Base-by-base conservation (phyloP, 1,140 invertebrate genomes). In the Spodoptera litura region DNA sequence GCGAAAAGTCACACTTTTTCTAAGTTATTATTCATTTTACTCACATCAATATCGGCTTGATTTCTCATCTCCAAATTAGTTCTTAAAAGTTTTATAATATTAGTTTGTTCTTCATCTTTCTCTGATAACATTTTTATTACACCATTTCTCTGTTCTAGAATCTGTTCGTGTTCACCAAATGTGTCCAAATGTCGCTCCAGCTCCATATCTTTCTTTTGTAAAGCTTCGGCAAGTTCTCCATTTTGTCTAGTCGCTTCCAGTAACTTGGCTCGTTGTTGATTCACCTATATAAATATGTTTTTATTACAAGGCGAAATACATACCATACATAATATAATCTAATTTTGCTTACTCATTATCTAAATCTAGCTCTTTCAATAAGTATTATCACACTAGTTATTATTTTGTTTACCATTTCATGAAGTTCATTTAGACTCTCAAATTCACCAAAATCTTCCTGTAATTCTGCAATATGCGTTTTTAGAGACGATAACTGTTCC, bases 21-120 rank as follows among this genome's bases (percentile, higher is more conserved):
- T 44, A 55, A 44, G 44, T 38, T 66, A 55, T 44, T 44, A 55
- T 6, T 6, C 31, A 58, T 58, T 20, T 51, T 75, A 64, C 75
- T 86, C 78, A 91, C 89, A 27, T 89, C 85, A 20, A 66, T 62
- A 78, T 91, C 89, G 25, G 81, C 84, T 76, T 85, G 79, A 58
- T 79, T 64, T 55, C 85, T 83, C 53, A 88, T 79, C 73, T 90
- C 88, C 44, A 92, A 81, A 79, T 89, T 89, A 70, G 85, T 90
- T 59, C 83, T 73, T 53, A 92, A 76, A 31, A 89, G 78, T 80
- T 89, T 84, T 74, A 91, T 88, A 38, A 91, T 88, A 74, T 88
- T 89, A n/a, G 58, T 75, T 62, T 92, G 91, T 82, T 93, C 90
- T 76, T 89, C 85, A 79, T 92, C 85, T 73, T 91, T 90, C 64